These are phyloP conservation scores for Muscicapa comitata DNA, from an alignment of 2,797 vertebrate species.

Conservation along the genomic window DNA sequence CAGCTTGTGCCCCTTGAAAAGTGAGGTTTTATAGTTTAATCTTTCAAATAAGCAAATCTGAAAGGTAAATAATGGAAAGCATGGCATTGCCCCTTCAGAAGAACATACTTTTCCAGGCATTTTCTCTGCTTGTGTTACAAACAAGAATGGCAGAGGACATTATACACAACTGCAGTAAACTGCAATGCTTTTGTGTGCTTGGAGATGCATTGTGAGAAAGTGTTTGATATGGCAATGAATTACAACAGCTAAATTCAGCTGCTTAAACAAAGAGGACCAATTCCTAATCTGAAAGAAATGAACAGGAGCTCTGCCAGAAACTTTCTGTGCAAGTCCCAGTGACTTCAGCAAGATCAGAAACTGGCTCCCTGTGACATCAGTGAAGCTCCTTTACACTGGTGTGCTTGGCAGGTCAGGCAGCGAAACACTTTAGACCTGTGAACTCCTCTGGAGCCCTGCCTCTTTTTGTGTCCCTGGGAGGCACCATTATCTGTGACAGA, in stretches of 20 bases:
- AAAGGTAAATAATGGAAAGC: background rate
- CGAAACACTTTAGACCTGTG: accelerated
- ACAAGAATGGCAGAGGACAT: background rate
- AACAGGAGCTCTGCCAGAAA: background rate
- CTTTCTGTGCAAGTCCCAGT: background rate
- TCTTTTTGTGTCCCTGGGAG: background rate
- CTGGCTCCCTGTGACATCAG: background rate
- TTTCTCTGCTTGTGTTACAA: background rate
- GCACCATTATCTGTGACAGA: accelerated
- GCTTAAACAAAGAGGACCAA: background rate
- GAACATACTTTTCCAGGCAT: background rate
- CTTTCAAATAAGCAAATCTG: background rate
- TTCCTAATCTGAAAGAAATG: background rate
- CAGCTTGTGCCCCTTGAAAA: background rate
- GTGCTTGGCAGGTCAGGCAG: background rate
- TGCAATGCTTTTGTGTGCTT: background rate
- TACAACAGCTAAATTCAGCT: background rate
- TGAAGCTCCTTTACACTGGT: background rate
- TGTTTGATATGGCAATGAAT: background rate
- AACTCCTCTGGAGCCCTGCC: background rate
- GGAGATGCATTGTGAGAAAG: background rate
- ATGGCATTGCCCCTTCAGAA: background rate
- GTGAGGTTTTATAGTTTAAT: background rate
- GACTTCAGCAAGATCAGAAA: background rate
- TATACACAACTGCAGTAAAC: background rate